A percentile compares a stretch with the other conserved stretches of the same genome.
Conservation (phyloP, 2,888 invertebrate genomes). For the Pegoplata infirma region DNA sequence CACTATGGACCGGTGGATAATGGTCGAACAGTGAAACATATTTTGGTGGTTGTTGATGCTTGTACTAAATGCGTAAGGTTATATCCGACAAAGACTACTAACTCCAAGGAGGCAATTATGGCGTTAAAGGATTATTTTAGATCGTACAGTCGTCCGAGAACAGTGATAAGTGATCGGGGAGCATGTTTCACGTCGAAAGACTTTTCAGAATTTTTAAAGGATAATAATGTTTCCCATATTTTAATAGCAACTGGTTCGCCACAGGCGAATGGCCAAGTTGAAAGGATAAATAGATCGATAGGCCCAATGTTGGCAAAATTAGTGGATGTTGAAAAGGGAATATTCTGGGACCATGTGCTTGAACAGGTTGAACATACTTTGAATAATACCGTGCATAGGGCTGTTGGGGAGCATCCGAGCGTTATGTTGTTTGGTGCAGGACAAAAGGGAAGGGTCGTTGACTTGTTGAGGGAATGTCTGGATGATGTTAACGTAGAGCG, state of each 20-base stretch:
- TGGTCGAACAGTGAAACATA: conserved; percentile 21
- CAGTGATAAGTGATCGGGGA: conserved; percentile 62
- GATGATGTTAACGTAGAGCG: background rate
- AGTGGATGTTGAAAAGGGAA: conserved; percentile 6
- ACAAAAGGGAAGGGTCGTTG: conserved; percentile 48
- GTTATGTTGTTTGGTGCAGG: conserved; percentile 57
- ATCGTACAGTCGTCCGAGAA: conserved; percentile 57
- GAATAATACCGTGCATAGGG: conserved; percentile 53
- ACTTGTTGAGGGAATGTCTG: conserved; percentile 45
- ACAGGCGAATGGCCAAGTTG: conserved; percentile 65
- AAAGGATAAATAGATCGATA: conserved; percentile 63
- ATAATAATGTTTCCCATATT: conserved; percentile 50
- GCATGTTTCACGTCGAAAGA: conserved; percentile 61
- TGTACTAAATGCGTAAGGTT: conserved; percentile 50
- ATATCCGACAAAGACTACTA: conserved; percentile 47
- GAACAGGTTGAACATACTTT: conserved; percentile 27
- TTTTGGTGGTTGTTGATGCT: conserved; percentile 50
- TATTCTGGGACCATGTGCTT: conserved; percentile 47
- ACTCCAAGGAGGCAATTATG: conserved; percentile 22
- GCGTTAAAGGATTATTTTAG: conserved; percentile 64
- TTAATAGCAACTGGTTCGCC: conserved; percentile 60
- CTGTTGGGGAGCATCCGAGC: conserved; percentile 47
- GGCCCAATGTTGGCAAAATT: conserved; percentile 62
- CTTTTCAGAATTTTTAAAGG: conserved; percentile 57
- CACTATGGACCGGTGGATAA: conserved; percentile 46